Evolutionary conservation across 1,140 invertebrate genomes (phyloP).

Genomic region (Drosophila simulans): DNA sequence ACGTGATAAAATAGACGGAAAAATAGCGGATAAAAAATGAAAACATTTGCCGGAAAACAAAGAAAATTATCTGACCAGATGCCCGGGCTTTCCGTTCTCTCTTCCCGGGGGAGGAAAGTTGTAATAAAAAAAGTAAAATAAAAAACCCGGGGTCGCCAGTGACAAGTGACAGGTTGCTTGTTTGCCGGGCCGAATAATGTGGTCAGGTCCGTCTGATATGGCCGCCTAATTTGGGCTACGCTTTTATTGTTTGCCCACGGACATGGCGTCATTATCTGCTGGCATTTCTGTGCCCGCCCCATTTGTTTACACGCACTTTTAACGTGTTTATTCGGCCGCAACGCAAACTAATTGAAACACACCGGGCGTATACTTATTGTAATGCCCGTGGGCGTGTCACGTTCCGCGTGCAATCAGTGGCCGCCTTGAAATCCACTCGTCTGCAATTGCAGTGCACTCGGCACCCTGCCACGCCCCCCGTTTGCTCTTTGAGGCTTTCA

Average conservation of each 20-base stretch:
- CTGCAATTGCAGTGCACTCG: slow-evolving; percentile 45
- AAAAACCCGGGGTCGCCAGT: slow-evolving; percentile 33
- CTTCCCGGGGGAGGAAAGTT: not conserved
- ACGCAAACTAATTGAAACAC: slow-evolving; percentile 74
- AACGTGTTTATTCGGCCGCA: slow-evolving; percentile 72
- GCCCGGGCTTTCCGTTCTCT: slow-evolving; percentile 14
- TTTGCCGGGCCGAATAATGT: slow-evolving; percentile 37
- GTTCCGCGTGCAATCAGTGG: slow-evolving; percentile 51
- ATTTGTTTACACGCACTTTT: slow-evolving; percentile 77
- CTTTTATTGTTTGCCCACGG: slow-evolving; percentile 63
- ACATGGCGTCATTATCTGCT: slow-evolving; percentile 63
- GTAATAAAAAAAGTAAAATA: not conserved
- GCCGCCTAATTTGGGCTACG: slow-evolving; percentile 65
- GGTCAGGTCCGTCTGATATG: slow-evolving; percentile 34
- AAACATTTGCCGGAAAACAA: slow-evolving; percentile 74
- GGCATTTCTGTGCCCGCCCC: slow-evolving; percentile 19
- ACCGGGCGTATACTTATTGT: slow-evolving; percentile 56
- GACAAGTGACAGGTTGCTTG: slow-evolving; percentile 78
- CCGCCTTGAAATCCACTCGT: slow-evolving; percentile 53
- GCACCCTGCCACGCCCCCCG: slow-evolving; percentile 10
- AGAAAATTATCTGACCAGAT: slow-evolving; percentile 78
- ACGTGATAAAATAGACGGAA: slow-evolving; percentile 73
- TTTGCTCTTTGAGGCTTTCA: slow-evolving; percentile 19
- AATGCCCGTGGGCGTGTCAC: slow-evolving; percentile 64
- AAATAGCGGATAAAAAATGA: slow-evolving; percentile 69